Evolutionary conservation across 2,113 vertebrate species (phyloP), one percentile per base, ranked within the genome.

Genomic region (Chaetodon trifascialis): DNA sequence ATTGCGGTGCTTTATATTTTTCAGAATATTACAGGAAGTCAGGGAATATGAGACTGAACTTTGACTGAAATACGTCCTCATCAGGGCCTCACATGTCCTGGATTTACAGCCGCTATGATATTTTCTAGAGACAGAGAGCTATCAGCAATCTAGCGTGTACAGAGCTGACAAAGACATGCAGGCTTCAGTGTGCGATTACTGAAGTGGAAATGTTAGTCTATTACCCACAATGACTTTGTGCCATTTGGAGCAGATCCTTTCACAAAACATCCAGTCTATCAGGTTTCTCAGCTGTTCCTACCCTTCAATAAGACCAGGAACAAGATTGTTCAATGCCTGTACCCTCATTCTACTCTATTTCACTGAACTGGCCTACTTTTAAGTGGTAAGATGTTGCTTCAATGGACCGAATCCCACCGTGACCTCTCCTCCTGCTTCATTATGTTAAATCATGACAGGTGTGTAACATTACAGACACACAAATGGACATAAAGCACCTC

Each of bases 271-370:
- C 47, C 30, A 0, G 44, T 58, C 36, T 21, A 58, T 73, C 73
- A 66, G 73, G 68, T 88, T 84, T 77, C 67, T 62, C 30, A 30
- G 9, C 40, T 44, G 12, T 25, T 30, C 40, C 9, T 36, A 0
- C 52, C 11, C 30, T 79, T 44, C 44, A 59, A 1, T 23, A 16
- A 36, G 11, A 16, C 14, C 0, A 0, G 54, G 12, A 69, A 25
- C 40, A 42, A 54, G 38, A 21, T 21, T 52, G n/a, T 51, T 64
- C 42, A 58, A 1, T 23, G n/a, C 34, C 10, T n/a, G 11, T 10
- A 12, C 0, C n/a, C 38, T 17, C 3, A 44, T 44, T 56, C 21
- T 67, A n/a, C 77, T 59, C 46, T 40, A 17, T 19, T 64, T 34
- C 51, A 70, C 51, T 58, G 38, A 73, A 54, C 47, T 71, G 63